Base-by-base conservation (phyloP, 2,888 invertebrate species). In the Pyrrhosoma nymphula region DNA sequence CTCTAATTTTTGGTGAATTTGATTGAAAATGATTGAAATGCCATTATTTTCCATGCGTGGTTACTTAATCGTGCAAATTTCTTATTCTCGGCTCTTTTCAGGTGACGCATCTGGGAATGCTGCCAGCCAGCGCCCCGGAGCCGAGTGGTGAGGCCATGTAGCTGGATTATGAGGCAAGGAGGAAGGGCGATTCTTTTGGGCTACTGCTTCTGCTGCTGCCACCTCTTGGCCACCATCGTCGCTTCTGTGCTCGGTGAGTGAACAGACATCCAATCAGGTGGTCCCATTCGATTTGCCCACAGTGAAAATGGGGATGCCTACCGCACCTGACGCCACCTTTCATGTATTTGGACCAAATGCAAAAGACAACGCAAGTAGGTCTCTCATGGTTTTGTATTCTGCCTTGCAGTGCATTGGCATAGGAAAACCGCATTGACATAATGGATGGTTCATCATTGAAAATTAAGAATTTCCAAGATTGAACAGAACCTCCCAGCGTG, bases 31-130 rank as follows among this genome's bases (percentile, higher is more conserved):
- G 2, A 47, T 47, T 47, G 47, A 47, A 2, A 47, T 47, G 2
- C 8, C 47, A 47, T 8, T 8, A 47, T 47, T 47, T 47, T 4
- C 60, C 60, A 60, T 60, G 16, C 20, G 20, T 16, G 8, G 16
- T 56, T 16, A 56, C 56, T 56, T 56, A 56, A 56, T 56, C 8
- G 16, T 56, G 56, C 16, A 12, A 8, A 12, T 60, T 60, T 8
- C 8, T 47, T 47, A 8, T 47, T 47, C 47, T 47, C 47, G 47
- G 47, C 60, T 60, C 26, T 82, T 18, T 18, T 35, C 35, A 82
- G 82, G 82, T 35, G 82, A 82, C 82, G 82, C 82, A n/a, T 30
- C 82, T 82, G 82, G 82, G 82, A 82, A 82, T 82, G 82, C 82
- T 82, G 82, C 23, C 82, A 16, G 82, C 82, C 82, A 82, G 82